phyloP scores from a whole-genome alignment of 2,888 invertebrate genomes.

The Neoscelio sp. region DNA sequence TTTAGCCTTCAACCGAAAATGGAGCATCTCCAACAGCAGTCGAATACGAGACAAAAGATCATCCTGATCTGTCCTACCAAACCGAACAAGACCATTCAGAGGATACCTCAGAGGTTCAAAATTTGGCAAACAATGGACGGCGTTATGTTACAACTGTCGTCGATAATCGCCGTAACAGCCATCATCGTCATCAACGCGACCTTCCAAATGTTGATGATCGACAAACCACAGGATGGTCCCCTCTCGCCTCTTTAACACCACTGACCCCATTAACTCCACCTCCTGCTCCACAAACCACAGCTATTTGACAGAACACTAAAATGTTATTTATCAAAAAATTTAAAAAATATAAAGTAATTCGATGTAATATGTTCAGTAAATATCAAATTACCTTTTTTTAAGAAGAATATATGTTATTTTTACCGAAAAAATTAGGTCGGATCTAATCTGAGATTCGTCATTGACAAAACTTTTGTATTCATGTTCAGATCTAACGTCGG shows the following conservation, averaged over 20 bases:
- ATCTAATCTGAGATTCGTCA: no score
- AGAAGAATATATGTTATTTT: no score
- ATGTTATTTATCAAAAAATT: no score
- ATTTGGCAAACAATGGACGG: conserved; percentile 73
- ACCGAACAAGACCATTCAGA: conserved; percentile 72
- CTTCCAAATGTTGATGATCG: conserved; percentile 55
- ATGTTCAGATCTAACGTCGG: no score
- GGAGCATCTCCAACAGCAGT: conserved; percentile 68
- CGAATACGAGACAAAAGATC: conserved; percentile 75
- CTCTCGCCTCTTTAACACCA: conserved; percentile 68
- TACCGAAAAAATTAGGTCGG: no score
- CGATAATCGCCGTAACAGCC: conserved; percentile 75
- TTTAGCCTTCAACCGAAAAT: conserved; percentile 62
- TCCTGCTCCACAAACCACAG: conserved; percentile 79
- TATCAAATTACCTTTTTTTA: no score
- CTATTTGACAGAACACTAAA: conserved; percentile 76
- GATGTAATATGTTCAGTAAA: no score
- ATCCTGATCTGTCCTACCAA: conserved; percentile 71
- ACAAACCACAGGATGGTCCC: conserved; percentile 63
- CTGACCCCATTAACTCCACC: conserved; percentile 77
- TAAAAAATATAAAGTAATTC: no score
- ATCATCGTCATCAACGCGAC: conserved; percentile 71
- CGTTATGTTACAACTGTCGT: conserved; percentile 76
- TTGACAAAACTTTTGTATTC: no score
- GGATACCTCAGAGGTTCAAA: conserved; percentile 48